Conservation (phyloP, 1,140 invertebrate species). For the Apis florea region DNA sequence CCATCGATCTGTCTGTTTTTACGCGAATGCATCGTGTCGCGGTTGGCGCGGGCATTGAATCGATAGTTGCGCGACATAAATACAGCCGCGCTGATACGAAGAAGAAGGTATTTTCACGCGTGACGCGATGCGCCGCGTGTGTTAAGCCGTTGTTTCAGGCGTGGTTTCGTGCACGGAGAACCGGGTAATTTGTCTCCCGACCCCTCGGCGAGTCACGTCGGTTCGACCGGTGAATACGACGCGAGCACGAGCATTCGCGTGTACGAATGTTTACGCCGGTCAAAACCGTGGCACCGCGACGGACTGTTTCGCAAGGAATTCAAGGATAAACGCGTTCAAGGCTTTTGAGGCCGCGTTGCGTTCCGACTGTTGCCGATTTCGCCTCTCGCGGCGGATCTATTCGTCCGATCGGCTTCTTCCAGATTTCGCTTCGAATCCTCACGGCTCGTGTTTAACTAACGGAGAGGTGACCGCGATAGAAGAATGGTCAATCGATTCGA, state of each 20-base stretch:
- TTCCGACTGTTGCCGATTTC: neutral
- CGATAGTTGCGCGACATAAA: conserved; percentile 58
- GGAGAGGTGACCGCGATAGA: neutral
- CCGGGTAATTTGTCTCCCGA: conserved; percentile 19
- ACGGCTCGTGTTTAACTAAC: neutral
- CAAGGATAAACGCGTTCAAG: conserved; percentile 61
- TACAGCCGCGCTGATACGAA: conserved; percentile 30
- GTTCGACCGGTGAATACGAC: conserved; percentile 2
- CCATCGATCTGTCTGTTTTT: conserved; percentile 48
- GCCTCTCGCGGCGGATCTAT: conserved; percentile 33
- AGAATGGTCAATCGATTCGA: neutral
- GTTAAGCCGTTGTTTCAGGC: neutral
- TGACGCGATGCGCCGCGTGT: neutral
- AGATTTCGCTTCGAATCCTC: neutral
- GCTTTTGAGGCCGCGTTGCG: conserved; percentile 41
- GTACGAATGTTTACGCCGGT: conserved; percentile 34
- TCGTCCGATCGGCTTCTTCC: neutral
- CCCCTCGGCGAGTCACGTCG: neutral
- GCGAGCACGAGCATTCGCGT: neutral
- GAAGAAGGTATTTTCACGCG: conserved; percentile 48
- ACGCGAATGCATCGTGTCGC: conserved; percentile 26
- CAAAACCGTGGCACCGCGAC: neutral
- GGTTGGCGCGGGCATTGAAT: conserved; percentile 39
- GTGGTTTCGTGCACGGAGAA: neutral
- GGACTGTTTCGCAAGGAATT: conserved; percentile 61